Evolutionary conservation across 37 sponge, comb jelly and placozoan genomes (phyloP), one percentile per base, ranked within the genome.

Genomic region (Agelas oroides): DNA sequence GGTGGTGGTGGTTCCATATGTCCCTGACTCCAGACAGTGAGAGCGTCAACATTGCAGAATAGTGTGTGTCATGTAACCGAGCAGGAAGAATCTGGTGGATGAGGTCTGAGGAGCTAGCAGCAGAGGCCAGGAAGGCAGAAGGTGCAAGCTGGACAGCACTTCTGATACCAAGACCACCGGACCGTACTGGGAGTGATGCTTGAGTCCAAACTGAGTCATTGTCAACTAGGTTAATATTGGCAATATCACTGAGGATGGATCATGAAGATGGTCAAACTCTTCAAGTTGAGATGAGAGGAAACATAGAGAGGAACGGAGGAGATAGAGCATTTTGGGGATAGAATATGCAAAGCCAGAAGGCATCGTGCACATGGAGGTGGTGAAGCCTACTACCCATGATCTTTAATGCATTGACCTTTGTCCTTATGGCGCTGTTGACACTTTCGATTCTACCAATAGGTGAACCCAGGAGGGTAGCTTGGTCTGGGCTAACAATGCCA

Each of bases 291-390:
- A 23, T 6, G 79, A 78, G 19, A 69, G 36, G 71, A 73, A 84
- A 46, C 79, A 86, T 25, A 72, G 86, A 18, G 86, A 33, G 27
- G 79, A 71, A 8, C 86, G 36, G 33, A 86, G 71, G 19, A 62
- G 39, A 24, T 86, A 70, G 24, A 86, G 33, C 23, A 86, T 39
- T 40, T 86, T 86, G 28, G 86, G 86, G 62, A 86, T 40, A 20
- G 86, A n/a, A 70, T 78, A 61, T 28, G 79, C 52, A 46, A 1
- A 86, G 79, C 21, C 59, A 71, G 36, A 59, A 71, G 39, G 71
- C 79, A 71, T 78, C 86, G 58, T 86, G 86, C 23, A 72, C 63
- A 17, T 38, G 39, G 18, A 86, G 60, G 41, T 34, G 53, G n/a
- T 28, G 24, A 2, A 86, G 73, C 46, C 79, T 78, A 16, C 36